Evolutionary conservation across 2,113 vertebrate genomes (phyloP), one percentile per base, ranked within the genome.

Genomic region (Podarcis cretensis): DNA sequence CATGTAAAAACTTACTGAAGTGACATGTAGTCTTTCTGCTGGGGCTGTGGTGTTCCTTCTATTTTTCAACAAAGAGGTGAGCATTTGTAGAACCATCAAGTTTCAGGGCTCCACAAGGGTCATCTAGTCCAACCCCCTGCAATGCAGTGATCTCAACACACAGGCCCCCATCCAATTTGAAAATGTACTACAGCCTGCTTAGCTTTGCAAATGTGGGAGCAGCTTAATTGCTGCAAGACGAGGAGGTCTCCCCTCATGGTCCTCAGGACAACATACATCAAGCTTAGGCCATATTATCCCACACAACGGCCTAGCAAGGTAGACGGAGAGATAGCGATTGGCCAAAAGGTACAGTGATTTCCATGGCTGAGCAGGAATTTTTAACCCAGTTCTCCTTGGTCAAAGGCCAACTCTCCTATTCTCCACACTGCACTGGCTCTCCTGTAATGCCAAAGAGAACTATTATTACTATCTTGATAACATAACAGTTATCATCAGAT

Each of bases 381-480:
- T 69, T 40, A 63, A 35, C 32, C n/a, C 32, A n/a, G 48, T 13
- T 59, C 14, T 63, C 16, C 30, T 21, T 81, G 30, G 54, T 59
- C 78, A 16, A 81, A 59, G 27, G 7, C 16, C 59, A 14, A 18
- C 32, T 30, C 35, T 40, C 37, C 43, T 32, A 32, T 69, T 14
- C 37, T 68, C 23, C 6, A 21, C 9, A 21, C 10, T 25, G 6
- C 35, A 69, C 57, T 14, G 30, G 43, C 25, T 66, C 63, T 16
- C 27, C 18, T n/a, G 27, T 30, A 40, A 16, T 68, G 32, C 40
- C 27, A n/a, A 79, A 66, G 37, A 23, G n/a, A 10, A 13, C 43
- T 84, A 76, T 14, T 3, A 25, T 79, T 84, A 6, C 83, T 84
- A 12, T 43, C 82, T 43, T 66, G 12, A 81, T 92, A 84, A 80